Percentiles rank a stretch among this genome's conserved stretches.
phyloP scores from a whole-genome alignment of 2,113 vertebrate genomes.

The Osmerus mordax region DNA sequence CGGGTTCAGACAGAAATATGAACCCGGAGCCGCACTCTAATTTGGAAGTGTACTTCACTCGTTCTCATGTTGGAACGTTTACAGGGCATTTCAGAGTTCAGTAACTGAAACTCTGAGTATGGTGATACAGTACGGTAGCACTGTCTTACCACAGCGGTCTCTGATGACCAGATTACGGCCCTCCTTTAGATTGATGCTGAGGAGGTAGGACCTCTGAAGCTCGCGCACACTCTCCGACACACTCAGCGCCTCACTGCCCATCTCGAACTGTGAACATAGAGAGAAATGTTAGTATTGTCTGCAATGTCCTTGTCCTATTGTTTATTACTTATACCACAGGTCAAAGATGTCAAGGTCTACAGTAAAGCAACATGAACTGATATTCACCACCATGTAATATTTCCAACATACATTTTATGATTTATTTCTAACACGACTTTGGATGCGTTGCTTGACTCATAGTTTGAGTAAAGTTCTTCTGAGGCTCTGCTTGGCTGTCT shows the following conservation, averaged over 20 bases:
- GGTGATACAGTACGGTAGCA: not conserved
- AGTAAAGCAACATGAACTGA: not conserved
- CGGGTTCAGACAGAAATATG: too few relatives aligned
- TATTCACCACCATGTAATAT: not conserved
- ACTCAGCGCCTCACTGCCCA: slow-evolving; percentile 26
- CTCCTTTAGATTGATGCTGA: slow-evolving; percentile 88
- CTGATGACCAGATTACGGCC: slow-evolving; percentile 89
- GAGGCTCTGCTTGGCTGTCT: too few relatives aligned
- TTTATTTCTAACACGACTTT: not conserved
- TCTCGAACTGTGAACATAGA: slow-evolving; percentile 45
- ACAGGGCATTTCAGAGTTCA: too few relatives aligned
- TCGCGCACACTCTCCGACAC: slow-evolving; percentile 29
- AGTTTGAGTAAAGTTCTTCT: too few relatives aligned
- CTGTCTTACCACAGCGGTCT: slow-evolving; percentile 88
- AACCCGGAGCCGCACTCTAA: too few relatives aligned
- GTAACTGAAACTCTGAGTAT: too few relatives aligned
- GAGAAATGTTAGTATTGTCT: not conserved
- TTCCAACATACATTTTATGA: not conserved
- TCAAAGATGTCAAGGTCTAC: not conserved
- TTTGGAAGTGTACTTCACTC: too few relatives aligned
- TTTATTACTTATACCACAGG: not conserved
- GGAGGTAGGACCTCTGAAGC: slow-evolving; percentile 73
- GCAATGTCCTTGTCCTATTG: not conserved
- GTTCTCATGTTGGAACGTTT: too few relatives aligned
- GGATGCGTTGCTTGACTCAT: not conserved